A percentile compares a stretch with the other conserved stretches of the same genome.
Conservation (phyloP, 2,113 vertebrate genomes). For the Vicugna pacos region DNA sequence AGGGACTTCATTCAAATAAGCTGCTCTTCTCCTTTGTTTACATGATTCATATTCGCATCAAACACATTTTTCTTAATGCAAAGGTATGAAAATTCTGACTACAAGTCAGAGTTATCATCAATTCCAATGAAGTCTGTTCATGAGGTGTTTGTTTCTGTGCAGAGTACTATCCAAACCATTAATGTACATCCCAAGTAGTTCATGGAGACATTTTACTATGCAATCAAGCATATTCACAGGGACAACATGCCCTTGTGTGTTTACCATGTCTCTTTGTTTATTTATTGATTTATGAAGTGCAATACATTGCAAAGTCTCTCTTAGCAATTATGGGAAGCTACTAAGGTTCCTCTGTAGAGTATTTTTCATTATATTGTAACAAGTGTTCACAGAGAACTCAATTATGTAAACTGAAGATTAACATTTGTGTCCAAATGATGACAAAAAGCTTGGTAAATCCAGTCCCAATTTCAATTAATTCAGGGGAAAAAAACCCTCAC, state of each 20-base stretch:
- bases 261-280: constrained; percentile 49
- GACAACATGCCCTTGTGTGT: not conserved
- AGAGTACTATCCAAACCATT: not conserved
- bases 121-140: constrained; percentile 47
- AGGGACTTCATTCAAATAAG: not conserved
- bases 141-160: not conserved
- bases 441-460: constrained; percentile 32
- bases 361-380: constrained; percentile 46
- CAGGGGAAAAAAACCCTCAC: not conserved
- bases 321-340: constrained; percentile 58
- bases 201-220: not conserved
- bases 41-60: constrained; percentile 39
- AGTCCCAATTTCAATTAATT: constrained; percentile 45
- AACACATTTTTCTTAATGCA: constrained; percentile 39
- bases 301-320: constrained; percentile 20
- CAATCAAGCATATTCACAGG: constrained; percentile 30
- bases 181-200: constrained; percentile 15
- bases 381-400: constrained; percentile 54
- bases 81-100: not conserved
- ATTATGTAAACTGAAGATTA: constrained; percentile 64
- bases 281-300: constrained; percentile 55
- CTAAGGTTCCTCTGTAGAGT: not conserved
- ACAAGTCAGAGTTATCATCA: constrained; percentile 25
- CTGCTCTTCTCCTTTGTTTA: constrained; percentile 8
- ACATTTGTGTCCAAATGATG: not conserved